These are phyloP conservation scores for Bos javanicus DNA, from an alignment of 2,113 vertebrate species.

Conservation along the genomic window DNA sequence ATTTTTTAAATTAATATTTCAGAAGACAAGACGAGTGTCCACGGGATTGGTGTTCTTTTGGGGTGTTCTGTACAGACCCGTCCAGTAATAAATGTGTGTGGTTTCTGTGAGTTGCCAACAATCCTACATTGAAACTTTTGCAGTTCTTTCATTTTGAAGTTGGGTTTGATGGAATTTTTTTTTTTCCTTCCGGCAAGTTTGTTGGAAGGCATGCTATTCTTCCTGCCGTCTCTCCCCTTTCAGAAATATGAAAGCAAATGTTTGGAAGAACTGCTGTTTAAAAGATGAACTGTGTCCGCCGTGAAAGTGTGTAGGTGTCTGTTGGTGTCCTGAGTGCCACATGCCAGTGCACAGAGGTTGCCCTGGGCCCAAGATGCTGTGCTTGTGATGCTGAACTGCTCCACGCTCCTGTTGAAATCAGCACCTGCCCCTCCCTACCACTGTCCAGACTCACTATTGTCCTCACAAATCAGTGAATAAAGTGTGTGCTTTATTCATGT, in stretches of 20 bases:
- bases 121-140: slow-evolving; percentile 22
- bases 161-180: slow-evolving; percentile 34
- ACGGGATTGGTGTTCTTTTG: background rate
- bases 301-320: slow-evolving; percentile 63
- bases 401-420: slow-evolving; percentile 59
- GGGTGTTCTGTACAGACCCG: background rate
- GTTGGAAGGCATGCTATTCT: background rate
- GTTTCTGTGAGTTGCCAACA: background rate
- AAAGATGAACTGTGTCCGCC: slow-evolving; percentile 57
- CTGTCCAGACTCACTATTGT: slow-evolving; percentile 73
- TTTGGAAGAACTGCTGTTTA: slow-evolving; percentile 56
- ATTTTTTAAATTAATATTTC: background rate
- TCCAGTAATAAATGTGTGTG: background rate
- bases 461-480: slow-evolving; percentile 79
- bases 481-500: slow-evolving; percentile 79
- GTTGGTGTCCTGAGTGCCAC: slow-evolving; percentile 41
- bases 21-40: background rate
- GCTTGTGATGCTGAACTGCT: slow-evolving; percentile 53
- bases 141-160: slow-evolving; percentile 57
- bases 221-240: slow-evolving; percentile 29
- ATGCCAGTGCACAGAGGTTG: slow-evolving; percentile 57
- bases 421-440: slow-evolving; percentile 58
- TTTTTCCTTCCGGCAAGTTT: background rate
- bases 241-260: slow-evolving; percentile 23
- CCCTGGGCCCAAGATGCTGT: slow-evolving; percentile 36